Evolutionary conservation across 2,797 vertebrate species (phyloP).

Genomic region (Lateolabrax maculatus): DNA sequence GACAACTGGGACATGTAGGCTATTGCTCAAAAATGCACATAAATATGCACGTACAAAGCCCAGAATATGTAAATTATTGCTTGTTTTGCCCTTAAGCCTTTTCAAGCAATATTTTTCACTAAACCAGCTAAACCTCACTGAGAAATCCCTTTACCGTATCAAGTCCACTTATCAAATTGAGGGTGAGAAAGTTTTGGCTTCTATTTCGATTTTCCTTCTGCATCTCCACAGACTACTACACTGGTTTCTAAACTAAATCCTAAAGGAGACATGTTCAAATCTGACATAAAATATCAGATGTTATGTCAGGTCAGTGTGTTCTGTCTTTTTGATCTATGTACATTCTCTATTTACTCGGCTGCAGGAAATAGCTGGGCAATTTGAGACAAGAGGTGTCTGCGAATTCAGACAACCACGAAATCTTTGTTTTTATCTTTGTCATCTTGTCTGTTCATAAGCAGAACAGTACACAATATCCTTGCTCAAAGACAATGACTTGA

Average conservation of each 20-base stretch:
- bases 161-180: slow-evolving; percentile 37
- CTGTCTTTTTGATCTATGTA: not conserved
- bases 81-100: slow-evolving; percentile 47
- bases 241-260: not conserved
- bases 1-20: slow-evolving; percentile 21
- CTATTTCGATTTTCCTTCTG: slow-evolving; percentile 30
- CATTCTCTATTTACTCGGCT: not conserved
- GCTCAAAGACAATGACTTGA: not conserved
- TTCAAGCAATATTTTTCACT: slow-evolving; percentile 31
- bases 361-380: not conserved
- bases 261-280: not conserved
- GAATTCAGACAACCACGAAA: no score
- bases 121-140: slow-evolving; percentile 16
- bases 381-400: not conserved
- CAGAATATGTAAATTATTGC: slow-evolving; percentile 40
- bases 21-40: slow-evolving; percentile 42
- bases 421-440: no score
- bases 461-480: not conserved
- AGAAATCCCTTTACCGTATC: slow-evolving; percentile 33
- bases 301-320: not conserved
- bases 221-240: slow-evolving; percentile 7
- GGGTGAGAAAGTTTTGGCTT: slow-evolving; percentile 39
- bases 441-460: not conserved
- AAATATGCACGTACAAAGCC: slow-evolving; percentile 6
- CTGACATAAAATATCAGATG: not conserved